Percentiles rank a stretch among this genome's conserved stretches.
phyloP scores from a whole-genome alignment of 2,888 invertebrate genomes.

The Ochlodes sylvanus region DNA sequence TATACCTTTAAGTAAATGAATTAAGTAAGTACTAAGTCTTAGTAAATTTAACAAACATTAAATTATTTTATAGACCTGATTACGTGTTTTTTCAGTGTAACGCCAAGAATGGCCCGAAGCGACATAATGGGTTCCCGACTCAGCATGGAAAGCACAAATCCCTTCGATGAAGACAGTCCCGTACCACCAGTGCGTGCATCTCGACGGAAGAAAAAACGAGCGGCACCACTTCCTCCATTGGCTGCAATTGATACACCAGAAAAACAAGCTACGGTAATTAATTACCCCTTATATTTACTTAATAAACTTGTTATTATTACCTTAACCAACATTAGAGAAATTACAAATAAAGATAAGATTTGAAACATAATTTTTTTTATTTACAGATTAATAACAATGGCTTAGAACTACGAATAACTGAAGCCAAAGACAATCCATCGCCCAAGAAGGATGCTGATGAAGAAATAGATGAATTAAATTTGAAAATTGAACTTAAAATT shows the following conservation, averaged over 20 bases:
- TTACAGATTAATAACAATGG: constrained; percentile 65
- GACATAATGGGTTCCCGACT: constrained; percentile 82
- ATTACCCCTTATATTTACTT: not conserved
- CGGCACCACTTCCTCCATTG: constrained; percentile 82
- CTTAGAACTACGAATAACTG: constrained; percentile 61
- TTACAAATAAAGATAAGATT: not conserved
- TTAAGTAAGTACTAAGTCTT: too few relatives aligned
- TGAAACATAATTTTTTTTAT: constrained; percentile 18
- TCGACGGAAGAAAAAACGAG: constrained; percentile 87
- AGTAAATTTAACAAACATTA: too few relatives aligned
- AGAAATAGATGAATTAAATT: constrained; percentile 68
- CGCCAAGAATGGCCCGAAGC: constrained; percentile 77
- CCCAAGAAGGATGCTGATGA: constrained; percentile 57
- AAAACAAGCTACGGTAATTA: constrained; percentile 25
- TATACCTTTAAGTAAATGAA: too few relatives aligned
- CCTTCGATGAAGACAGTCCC: constrained; percentile 80
- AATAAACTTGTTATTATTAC: too few relatives aligned
- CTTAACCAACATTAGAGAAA: not conserved
- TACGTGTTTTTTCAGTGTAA: constrained; percentile 54
- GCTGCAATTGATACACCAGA: constrained; percentile 45
- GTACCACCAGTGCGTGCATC: constrained; percentile 81
- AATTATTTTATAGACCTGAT: too few relatives aligned
- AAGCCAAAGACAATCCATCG: constrained; percentile 53
- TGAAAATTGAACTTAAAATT: constrained; percentile 77
- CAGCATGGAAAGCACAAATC: constrained; percentile 85